Conservation (phyloP, 2,888 invertebrate genomes). For the Timema podura region DNA sequence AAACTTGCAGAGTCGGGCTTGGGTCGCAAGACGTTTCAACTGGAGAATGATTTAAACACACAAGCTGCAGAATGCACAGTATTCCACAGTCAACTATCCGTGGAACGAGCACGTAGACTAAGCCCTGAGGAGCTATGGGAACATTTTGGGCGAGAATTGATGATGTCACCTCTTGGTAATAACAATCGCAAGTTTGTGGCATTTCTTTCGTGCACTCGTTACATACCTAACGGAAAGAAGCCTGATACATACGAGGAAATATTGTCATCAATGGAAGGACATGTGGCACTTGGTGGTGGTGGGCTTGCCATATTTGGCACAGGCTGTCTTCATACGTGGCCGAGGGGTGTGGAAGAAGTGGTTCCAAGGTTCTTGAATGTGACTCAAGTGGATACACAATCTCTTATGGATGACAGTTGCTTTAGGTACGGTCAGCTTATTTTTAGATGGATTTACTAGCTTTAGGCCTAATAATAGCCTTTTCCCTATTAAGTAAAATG, state of each 20-base stretch:
- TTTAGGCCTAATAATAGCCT: too few species aligned
- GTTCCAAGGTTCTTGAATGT: conserved; percentile 56
- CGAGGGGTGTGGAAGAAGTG: conserved; percentile 64
- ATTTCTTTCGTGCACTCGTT: conserved; percentile 83
- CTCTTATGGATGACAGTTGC: conserved; percentile 87
- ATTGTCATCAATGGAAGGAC: conserved; percentile 65
- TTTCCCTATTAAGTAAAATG: too few species aligned
- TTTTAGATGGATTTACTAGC: too few species aligned
- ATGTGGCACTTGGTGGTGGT: conserved; percentile 89
- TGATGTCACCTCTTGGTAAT: conserved; percentile 61
- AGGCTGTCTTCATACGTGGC: conserved; percentile 89
- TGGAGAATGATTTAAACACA: conserved; percentile 61
- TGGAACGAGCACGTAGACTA: conserved; percentile 66
- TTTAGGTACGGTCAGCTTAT: too few species aligned
- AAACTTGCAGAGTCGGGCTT: conserved; percentile 77
- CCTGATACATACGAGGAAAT: conserved; percentile 66
- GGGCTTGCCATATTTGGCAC: conserved; percentile 89
- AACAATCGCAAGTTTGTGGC: conserved; percentile 80
- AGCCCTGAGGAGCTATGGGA: conserved; percentile 80
- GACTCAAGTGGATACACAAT: conserved; percentile 63
- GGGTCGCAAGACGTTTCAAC: conserved; percentile 73
- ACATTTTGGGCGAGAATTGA: conserved; percentile 77
- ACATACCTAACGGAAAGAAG: conserved; percentile 49
- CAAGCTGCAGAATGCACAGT: conserved; percentile 56
- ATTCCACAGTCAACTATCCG: conserved; percentile 67